Base-by-base conservation (phyloP, 2,113 vertebrate genomes). In the Hippocampus barbouri region DNA sequence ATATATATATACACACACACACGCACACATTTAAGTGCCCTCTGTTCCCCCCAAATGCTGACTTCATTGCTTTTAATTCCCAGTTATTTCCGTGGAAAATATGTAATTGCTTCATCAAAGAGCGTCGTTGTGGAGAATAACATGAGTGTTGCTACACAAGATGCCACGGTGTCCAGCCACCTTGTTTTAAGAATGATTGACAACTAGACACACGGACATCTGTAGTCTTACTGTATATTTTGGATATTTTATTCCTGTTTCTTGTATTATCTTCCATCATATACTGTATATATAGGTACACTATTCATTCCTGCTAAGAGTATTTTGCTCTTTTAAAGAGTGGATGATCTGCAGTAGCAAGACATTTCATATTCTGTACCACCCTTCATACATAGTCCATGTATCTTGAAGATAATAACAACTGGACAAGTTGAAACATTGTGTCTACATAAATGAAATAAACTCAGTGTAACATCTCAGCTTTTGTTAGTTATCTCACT, bases 361-460 rank as follows among this genome's bases (percentile, higher is more conserved):
- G 64, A 41, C 41, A 81, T 71, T 74, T 80, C 21, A 87, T 69
- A 75, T 38, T 38, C 34, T 38, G 34, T 73, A 64, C 23, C 56
- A 77, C 41, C 66, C 80, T 82, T 67, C 78, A 73, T 76, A 83
- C 74, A 69, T 54, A 78, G 30, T 25, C 38, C 47, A 69, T 43
- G 80, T 84, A 75, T 79, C 68, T 56, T 73, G 62, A 67, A 66
- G 43, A 71, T 75, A 68, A 79, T 75, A 71, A 80, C 73, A 67
- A 78, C 66, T 67, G 75, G 77, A 86, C 77, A 78, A 81, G 89
- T 84, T 79, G 70, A 82, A 56, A 23, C 23, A 82, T 78, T 73
- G 57, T 79, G 71, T 76, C 70, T 64, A 70, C 82, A 81, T 82
- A 83, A 75, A 76, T 80, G 54, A 82, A 91, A 89, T 90, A 91